Evolutionary conservation across 2,888 invertebrate species (phyloP).

Genomic region (Nudaria mundana): DNA sequence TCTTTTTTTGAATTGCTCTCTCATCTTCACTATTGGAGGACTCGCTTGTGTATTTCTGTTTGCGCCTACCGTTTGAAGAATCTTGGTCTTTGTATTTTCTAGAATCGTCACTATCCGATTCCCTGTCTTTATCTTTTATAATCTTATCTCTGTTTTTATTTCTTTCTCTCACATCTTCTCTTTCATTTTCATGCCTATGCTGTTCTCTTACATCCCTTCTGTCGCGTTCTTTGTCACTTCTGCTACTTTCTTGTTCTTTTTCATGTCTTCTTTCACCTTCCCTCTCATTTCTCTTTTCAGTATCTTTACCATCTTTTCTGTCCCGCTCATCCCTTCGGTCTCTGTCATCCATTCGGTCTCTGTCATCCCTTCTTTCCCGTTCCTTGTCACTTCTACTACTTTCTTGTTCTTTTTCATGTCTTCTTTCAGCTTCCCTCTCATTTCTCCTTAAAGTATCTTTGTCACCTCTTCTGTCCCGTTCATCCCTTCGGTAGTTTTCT

Average conservation of each 20-base stretch:
- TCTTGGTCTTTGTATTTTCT: constrained; percentile 35
- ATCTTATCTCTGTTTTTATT: constrained; percentile 3
- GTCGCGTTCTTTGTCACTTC: background rate
- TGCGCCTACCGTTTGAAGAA: constrained; percentile 44
- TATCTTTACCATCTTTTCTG: background rate
- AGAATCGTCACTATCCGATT: constrained; percentile 23
- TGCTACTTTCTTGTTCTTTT: background rate
- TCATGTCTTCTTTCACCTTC: background rate
- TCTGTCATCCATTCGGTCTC: constrained; percentile 14
- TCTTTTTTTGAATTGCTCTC: constrained; percentile 34
- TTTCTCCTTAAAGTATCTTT: background rate
- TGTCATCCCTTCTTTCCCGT: background rate
- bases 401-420: background rate
- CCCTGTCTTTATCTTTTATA: constrained; percentile 13
- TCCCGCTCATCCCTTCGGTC: constrained; percentile 16
- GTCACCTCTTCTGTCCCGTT: background rate
- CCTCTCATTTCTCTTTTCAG: background rate
- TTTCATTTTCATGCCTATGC: background rate
- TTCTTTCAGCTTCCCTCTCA: background rate
- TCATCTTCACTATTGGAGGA: constrained; percentile 44
- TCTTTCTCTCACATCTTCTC: background rate
- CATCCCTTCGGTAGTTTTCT: background rate
- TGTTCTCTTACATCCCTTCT: background rate
- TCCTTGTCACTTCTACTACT: background rate
- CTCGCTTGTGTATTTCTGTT: constrained; percentile 32